Conservation (phyloP, 2,113 vertebrate species). For the Colius striatus region DNA sequence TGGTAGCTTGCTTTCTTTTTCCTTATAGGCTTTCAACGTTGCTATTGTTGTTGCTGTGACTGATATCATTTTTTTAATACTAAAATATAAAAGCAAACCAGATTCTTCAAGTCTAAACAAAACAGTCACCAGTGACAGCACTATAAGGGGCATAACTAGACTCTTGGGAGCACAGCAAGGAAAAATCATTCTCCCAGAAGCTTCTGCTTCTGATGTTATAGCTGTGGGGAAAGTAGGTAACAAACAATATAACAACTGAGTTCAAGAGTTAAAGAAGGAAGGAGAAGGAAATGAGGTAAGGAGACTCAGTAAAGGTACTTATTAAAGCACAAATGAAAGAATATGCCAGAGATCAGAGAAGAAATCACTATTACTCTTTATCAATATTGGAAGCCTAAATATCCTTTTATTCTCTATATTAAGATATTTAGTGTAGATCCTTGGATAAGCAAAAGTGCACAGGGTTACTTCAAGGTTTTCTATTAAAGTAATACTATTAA, state of each 20-base stretch:
- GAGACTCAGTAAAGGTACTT: background rate
- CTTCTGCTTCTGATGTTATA: background rate
- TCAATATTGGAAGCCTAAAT: background rate
- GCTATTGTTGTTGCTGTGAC: background rate
- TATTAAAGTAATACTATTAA: background rate
- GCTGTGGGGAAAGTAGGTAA: background rate
- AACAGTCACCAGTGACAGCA: background rate
- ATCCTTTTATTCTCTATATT: background rate
- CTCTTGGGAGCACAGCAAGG: background rate
- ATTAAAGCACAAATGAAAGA: background rate
- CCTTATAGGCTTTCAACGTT: background rate
- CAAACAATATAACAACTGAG: background rate
- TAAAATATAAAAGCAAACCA: background rate
- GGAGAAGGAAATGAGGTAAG: background rate
- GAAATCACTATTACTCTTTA: background rate
- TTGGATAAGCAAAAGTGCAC: background rate
- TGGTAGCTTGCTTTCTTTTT: background rate
- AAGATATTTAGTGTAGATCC: background rate
- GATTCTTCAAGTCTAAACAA: background rate
- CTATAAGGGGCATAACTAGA: background rate
- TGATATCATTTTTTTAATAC: background rate
- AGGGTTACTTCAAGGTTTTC: background rate
- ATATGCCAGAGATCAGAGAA: background rate
- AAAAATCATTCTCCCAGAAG: background rate
- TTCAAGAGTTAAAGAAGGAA: background rate